Percentiles rank a stretch among this genome's conserved stretches.
These are phyloP conservation scores for Andrena chrysosceles DNA, from an alignment of 2,888 invertebrate genomes.

Conservation along the genomic window DNA sequence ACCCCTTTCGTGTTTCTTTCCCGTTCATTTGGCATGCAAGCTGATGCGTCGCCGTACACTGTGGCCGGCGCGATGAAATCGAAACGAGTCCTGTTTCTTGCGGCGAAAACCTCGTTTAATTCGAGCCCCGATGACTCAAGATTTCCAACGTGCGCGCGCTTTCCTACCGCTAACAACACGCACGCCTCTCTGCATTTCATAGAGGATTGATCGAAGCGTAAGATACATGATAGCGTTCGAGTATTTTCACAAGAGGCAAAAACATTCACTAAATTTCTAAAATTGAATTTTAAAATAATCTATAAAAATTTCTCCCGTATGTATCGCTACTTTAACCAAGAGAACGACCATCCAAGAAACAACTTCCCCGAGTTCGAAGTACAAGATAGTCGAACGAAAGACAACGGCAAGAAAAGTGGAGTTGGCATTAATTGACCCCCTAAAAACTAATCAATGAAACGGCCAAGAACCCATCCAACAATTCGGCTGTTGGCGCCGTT, in stretches of 20 bases:
- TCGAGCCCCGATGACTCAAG: slow-evolving; percentile 4
- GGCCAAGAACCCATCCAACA: not conserved
- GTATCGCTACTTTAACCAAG: no score
- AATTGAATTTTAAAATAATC: no score
- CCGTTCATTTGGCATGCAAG: slow-evolving; percentile 11
- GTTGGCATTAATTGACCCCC: slow-evolving; percentile 6
- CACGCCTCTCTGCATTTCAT: no score
- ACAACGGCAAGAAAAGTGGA: not conserved
- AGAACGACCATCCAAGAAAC: no score
- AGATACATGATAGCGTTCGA: no score
- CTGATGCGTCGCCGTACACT: not conserved
- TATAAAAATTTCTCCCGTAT: no score
- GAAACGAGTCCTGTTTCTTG: slow-evolving; percentile 24
- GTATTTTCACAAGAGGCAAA: no score
- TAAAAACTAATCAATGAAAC: not conserved
- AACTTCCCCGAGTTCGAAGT: no score
- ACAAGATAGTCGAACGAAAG: no score
- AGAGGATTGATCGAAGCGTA: no score
- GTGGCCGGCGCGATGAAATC: slow-evolving; percentile 19
- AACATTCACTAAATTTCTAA: no score
- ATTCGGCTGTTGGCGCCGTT: slow-evolving; percentile 40
- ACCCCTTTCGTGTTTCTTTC: not conserved
- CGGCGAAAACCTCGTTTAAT: not conserved
- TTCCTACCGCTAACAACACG: not conserved
- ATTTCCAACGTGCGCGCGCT: not conserved